A percentile compares a stretch with the other conserved stretches of the same genome.
phyloP scores from a whole-genome alignment of 2,113 vertebrate species.

The Peromyscus californicus region DNA sequence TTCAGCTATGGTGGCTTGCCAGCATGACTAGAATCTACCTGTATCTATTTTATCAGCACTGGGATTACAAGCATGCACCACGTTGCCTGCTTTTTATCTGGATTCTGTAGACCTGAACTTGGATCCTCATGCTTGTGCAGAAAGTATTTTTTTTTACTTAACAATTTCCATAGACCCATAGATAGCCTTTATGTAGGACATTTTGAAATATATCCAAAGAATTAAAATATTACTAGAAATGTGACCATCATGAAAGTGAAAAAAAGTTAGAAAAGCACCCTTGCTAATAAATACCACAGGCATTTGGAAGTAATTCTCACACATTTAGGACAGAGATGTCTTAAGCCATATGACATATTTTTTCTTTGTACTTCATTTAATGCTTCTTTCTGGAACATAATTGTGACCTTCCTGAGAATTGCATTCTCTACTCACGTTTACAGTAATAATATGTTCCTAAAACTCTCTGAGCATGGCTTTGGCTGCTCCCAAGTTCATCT shows the following conservation, averaged over 20 bases:
- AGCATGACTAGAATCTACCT: no score
- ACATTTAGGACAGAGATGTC: neutral
- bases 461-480: neutral
- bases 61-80: neutral
- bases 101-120: neutral
- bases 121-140: neutral
- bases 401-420: neutral
- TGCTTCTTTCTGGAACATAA: neutral
- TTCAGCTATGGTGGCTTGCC: neutral
- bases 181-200: neutral
- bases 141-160: neutral
- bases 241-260: neutral
- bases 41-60: no score
- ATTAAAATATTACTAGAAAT: constrained; percentile 4
- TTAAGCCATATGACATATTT: neutral
- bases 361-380: neutral
- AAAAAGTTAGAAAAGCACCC: neutral
- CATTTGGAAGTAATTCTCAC: neutral
- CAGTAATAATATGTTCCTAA: neutral
- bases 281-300: neutral
- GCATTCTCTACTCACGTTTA: neutral
- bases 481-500: neutral
- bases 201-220: neutral
- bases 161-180: neutral
- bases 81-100: neutral